Evolutionary conservation across 1,140 invertebrate species (phyloP), one percentile per base, ranked within the genome.

Genomic region (Dreissena polymorpha): DNA sequence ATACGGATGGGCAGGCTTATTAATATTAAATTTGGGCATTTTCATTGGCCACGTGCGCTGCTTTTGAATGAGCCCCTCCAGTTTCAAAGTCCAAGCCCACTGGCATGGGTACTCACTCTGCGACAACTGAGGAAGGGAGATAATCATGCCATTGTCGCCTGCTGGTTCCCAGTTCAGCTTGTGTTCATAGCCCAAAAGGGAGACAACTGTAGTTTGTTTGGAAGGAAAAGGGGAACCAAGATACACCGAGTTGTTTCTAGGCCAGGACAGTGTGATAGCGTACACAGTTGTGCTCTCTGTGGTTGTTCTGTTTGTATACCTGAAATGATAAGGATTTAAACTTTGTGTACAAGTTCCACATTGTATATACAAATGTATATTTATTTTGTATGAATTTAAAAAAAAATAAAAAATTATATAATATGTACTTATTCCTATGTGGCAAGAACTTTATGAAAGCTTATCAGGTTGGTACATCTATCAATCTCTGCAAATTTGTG

Each of bases 31-130:
- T 21, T 73, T 81, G 10, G 78, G 78, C 78, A 81, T 67, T 18
- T 21, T 60, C 27, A 81, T 29, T 51, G 69, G 74, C 25, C 2
- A 21, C 14, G 51, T 79, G 68, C 67, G 51, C 29, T 65, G 71
- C 10, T 72, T 69, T 74, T 81, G 39, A 12, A 81, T 50, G 0
- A 88, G 63, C 25, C 83, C 81, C 65, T 84, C 75, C 53, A 91
- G 72, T 68, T 86, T 89, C 73, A 91, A 87, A 14, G 78, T 81
- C 90, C 90, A 91, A 7, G 86, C 84, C 87, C 88, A 90, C 70
- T 90, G 70, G 73, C 89, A 88, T 0, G 89, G 89, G 74, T 90
- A 73, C 21, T 85, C 60, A 50, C 68, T 81, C 39, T 83, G 57
- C 16, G 76, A 49, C 21, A 90, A 70, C 16, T 53, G 21, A 1